Evolutionary conservation across 2,113 vertebrate species (phyloP).

Genomic region (Anhinga anhinga): DNA sequence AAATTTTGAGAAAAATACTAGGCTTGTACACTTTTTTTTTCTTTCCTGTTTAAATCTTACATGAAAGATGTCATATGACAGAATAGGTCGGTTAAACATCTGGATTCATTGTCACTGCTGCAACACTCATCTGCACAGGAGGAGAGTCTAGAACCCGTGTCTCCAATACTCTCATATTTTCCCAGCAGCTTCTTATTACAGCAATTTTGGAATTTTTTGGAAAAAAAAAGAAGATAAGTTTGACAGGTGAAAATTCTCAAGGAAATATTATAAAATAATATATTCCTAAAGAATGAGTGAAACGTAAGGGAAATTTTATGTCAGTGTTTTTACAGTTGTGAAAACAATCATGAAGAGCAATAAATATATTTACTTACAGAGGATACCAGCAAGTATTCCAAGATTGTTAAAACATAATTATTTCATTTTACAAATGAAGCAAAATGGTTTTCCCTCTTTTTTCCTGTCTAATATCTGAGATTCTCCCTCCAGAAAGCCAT

Average conservation of each 20-base stretch:
- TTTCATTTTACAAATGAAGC: neutral
- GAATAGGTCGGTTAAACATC: neutral
- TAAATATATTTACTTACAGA: neutral
- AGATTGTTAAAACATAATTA: neutral
- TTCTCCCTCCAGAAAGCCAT: neutral
- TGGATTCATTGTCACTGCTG: neutral
- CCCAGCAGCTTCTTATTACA: neutral
- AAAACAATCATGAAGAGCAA: neutral
- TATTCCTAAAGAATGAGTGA: neutral
- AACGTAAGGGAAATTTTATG: neutral
- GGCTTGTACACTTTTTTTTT: neutral
- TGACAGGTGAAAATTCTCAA: neutral
- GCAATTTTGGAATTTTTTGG: neutral
- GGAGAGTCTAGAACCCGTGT: neutral
- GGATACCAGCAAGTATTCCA: neutral
- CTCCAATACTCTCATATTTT: neutral
- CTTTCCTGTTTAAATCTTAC: fast-evolving
- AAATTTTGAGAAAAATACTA: neutral
- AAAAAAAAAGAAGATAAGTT: neutral
- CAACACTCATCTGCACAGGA: neutral
- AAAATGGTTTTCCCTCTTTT: fast-evolving
- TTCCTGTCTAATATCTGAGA: neutral
- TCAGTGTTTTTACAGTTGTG: neutral
- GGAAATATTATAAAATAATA: neutral
- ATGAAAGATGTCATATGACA: neutral